Conservation (phyloP, 1,140 invertebrate genomes). For the Asobara japonica region DNA sequence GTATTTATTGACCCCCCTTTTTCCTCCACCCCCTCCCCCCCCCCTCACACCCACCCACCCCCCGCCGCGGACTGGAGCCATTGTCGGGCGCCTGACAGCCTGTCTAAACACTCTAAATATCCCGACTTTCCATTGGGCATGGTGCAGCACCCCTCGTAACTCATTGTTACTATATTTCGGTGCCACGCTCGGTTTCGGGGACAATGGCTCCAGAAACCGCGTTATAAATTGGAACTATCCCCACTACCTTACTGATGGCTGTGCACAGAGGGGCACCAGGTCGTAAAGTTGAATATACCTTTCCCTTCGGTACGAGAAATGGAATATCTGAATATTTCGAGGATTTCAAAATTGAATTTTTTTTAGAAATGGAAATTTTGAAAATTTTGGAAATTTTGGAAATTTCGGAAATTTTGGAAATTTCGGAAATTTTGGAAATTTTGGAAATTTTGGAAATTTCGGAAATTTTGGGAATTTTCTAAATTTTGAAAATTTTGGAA, state of each 20-base stretch:
- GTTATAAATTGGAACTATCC: constrained; percentile 33
- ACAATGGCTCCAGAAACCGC: constrained; percentile 47
- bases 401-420: no score
- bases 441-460: no score
- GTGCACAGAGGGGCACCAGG: not conserved
- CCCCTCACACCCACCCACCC: constrained; percentile 40
- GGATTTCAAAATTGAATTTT: no score
- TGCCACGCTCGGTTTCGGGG: constrained; percentile 42
- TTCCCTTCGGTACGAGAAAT: not conserved
- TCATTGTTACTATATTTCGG: not conserved
- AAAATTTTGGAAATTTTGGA: no score
- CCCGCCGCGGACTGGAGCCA: constrained; percentile 44
- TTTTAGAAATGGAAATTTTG: no score
- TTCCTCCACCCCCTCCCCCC: not conserved
- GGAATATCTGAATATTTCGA: no score
- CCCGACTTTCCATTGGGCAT: constrained; percentile 38
- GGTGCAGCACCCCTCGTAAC: not conserved
- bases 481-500: no score
- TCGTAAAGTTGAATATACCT: constrained; percentile 35
- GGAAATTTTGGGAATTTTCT: no score
- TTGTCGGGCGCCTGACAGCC: constrained; percentile 51
- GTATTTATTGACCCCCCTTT: constrained; percentile 30
- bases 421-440: no score
- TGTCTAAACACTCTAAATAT: constrained; percentile 59
- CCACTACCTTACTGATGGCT: not conserved